These are phyloP conservation scores for Manis pentadactyla DNA, from an alignment of 2,797 vertebrate species.

Conservation along the genomic window DNA sequence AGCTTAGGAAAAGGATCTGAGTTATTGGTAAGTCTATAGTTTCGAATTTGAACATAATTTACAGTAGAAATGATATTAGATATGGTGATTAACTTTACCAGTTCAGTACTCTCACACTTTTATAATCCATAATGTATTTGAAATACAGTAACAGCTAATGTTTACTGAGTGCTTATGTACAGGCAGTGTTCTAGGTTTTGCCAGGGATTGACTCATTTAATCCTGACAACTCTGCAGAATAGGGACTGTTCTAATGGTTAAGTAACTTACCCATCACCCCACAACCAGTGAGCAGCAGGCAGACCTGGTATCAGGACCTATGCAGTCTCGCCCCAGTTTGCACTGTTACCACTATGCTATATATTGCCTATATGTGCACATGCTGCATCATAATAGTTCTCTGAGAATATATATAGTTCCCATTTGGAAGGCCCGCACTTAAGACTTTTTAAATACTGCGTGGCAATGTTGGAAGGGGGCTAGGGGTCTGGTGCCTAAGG, in stretches of 20 bases:
- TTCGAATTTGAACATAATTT: slow-evolving; percentile 3
- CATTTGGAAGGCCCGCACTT: neutral
- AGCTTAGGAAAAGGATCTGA: neutral
- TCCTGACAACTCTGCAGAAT: neutral
- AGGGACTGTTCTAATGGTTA: neutral
- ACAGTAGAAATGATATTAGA: neutral
- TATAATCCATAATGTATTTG: neutral
- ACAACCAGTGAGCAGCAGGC: neutral
- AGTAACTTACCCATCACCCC: neutral
- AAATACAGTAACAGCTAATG: neutral
- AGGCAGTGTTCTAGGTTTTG: neutral
- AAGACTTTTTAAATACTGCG: neutral
- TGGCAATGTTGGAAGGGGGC: neutral
- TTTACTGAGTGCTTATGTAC: neutral
- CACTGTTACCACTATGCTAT: neutral
- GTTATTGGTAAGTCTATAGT: neutral
- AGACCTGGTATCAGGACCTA: neutral
- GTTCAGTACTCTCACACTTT: neutral
- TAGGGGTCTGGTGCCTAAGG: neutral
- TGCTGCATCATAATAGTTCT: neutral
- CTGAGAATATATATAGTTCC: neutral
- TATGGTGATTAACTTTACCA: neutral
- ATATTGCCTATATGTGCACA: neutral
- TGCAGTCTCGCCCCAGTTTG: neutral
- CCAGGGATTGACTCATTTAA: neutral